Base-by-base conservation (phyloP, 2,797 vertebrate genomes). In the Hypotaenidia okinawae region DNA sequence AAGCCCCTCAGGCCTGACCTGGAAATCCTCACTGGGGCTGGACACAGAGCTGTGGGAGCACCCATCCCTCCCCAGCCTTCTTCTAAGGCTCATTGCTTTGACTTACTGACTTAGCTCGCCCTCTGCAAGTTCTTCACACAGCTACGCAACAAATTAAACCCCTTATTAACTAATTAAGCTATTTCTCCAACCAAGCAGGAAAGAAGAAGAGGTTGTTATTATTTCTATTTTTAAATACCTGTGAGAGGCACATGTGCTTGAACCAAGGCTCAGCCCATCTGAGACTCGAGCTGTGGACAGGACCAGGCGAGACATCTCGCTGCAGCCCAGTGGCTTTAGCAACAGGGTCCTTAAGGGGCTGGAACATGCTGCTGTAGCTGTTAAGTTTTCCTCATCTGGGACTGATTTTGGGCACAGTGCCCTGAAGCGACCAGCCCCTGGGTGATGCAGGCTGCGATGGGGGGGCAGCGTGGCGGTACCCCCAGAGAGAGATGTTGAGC, bases 151-250 rank as follows among this genome's bases (percentile, higher is more conserved):
- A 87, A 96, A 95, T 93, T 85, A 91, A 81, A 59, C 73, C 69
- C 73, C 79, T 84, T 93, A 89, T 95, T 94, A 95, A 81, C 68
- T 75, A 93, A 94, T 96, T 93, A 95, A 89, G 82, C 84, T 87
- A 69, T 96, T 96, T 94, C 58, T 95, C 76, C 87, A 94, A 47
- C 82, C 61, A 94, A 84, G 58, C 93, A 94, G 92, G 75, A 69
- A 84, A 89, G 72, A 68, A 87, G n/a, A 51, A 92, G 59, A 83
- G 58, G 78, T 87, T 70, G 75, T 85, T 95, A 54, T 92, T 95
- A 74, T 91, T 94, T 83, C 94, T 96, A 76, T 91, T 94, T 96
- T 96, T 92, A 92, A 93, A 84, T 75, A 55, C 62, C 69, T 75
- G n/a, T 41, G 75, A 66, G 49, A 83, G 54, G 41, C 45, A 58